A percentile compares a stretch with the other conserved stretches of the same genome.
Conservation (phyloP, 2,888 invertebrate species). For the Panopea generosa region DNA sequence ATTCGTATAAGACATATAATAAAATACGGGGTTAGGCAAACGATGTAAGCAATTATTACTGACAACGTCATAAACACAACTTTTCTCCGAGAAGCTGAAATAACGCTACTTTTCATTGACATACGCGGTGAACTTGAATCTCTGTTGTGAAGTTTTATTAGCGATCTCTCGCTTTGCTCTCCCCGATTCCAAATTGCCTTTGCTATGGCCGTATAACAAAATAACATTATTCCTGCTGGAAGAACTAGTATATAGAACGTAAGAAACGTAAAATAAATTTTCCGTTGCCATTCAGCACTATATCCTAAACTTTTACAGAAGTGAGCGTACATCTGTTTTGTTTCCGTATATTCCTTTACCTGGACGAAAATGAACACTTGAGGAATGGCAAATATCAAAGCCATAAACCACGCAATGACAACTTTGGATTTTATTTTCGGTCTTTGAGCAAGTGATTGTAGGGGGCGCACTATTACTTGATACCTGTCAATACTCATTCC, state of each 20-base stretch:
- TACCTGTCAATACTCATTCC: constrained; percentile 86
- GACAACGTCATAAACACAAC: constrained; percentile 85
- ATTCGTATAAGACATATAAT: constrained; percentile 84
- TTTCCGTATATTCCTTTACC: constrained; percentile 73
- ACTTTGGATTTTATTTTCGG: constrained; percentile 83
- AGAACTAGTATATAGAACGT: constrained; percentile 85
- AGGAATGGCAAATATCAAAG: constrained; percentile 84
- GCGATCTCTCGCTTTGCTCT: constrained; percentile 24
- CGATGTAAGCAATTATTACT: constrained; percentile 85
- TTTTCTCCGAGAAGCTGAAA: constrained; percentile 84
- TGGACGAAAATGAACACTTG: constrained; percentile 85
- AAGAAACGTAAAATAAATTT: constrained; percentile 85
- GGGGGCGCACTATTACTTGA: constrained; percentile 84
- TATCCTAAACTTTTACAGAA: constrained; percentile 85
- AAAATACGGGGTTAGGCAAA: constrained; percentile 86
- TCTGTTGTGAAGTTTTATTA: constrained; percentile 9
- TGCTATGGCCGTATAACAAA: constrained; percentile 85
- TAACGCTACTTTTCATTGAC: constrained; percentile 74
- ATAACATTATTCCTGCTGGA: constrained; percentile 85
- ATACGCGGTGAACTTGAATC: constrained; percentile 67
- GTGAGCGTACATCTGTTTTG: constrained; percentile 79
- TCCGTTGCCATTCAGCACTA: constrained; percentile 85
- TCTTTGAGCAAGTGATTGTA: constrained; percentile 79
- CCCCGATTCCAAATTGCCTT: constrained; percentile 84
- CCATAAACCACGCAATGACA: constrained; percentile 84